Conservation (phyloP, 2,113 vertebrate genomes). For the Spilogale gracilis region DNA sequence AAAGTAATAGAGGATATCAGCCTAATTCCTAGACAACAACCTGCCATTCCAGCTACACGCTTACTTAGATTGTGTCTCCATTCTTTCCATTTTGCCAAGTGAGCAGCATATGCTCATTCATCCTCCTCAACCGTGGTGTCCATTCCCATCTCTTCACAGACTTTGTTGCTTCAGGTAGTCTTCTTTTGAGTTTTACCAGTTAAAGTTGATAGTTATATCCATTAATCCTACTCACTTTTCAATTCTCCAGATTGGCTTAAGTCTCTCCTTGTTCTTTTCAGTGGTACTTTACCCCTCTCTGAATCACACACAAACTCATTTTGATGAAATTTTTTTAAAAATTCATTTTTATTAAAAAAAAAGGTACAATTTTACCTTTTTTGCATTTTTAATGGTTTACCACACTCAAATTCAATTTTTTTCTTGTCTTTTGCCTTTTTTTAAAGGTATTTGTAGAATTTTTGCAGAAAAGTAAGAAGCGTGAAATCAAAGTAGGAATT, state of each 20-base stretch:
- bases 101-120: neutral
- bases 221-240: neutral
- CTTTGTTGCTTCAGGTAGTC: neutral
- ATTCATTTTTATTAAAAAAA: neutral
- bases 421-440: neutral
- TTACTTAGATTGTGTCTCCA: neutral
- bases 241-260: neutral
- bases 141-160: neutral
- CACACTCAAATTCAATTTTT: neutral
- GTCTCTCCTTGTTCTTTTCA: neutral
- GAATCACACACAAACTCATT: neutral
- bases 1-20: neutral
- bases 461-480: neutral
- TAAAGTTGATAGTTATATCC: neutral
- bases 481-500: neutral
- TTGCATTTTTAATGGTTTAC: neutral
- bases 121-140: neutral
- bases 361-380: neutral
- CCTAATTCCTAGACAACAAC: neutral
- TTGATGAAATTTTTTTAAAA: neutral
- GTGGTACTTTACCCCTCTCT: no score
- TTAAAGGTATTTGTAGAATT: neutral
- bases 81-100: neutral
- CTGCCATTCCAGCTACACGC: neutral
- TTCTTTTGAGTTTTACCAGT: neutral